phyloP scores from a whole-genome alignment of 2,888 invertebrate species.

The Mesorhabditis spiculigera region DNA sequence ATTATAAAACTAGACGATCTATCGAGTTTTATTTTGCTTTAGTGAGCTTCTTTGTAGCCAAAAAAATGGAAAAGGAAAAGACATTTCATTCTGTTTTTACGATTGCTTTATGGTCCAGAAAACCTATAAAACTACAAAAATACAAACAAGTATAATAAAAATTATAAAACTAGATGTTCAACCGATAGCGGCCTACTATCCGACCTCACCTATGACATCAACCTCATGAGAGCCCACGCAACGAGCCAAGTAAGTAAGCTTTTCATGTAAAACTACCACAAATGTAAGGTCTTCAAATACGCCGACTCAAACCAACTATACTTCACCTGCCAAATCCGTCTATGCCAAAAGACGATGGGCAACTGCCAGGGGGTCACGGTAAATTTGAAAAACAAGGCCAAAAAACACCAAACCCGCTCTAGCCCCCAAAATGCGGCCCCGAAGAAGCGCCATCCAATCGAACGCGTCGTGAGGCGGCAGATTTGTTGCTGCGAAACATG shows the following conservation, averaged over 20 bases:
- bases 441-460: slow-evolving; percentile 9
- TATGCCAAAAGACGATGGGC: slow-evolving; percentile 57
- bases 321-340: slow-evolving; percentile 56
- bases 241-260: slow-evolving; percentile 35
- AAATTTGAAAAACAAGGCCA: slow-evolving; percentile 7
- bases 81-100: too few relatives aligned
- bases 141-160: neutral
- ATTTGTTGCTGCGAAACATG: neutral
- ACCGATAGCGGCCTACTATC: slow-evolving; percentile 48
- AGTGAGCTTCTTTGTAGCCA: too few relatives aligned
- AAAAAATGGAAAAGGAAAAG: too few relatives aligned
- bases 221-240: slow-evolving; percentile 54
- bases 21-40: too few relatives aligned
- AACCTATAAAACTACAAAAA: too few relatives aligned
- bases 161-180: slow-evolving; percentile 36
- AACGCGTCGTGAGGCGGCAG: slow-evolving; percentile 10
- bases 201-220: slow-evolving; percentile 46
- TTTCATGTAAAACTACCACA: neutral
- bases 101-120: too few relatives aligned
- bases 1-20: too few relatives aligned
- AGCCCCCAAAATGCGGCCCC: slow-evolving; percentile 47
- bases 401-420: slow-evolving; percentile 12
- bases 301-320: slow-evolving; percentile 57
- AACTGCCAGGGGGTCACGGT: slow-evolving; percentile 56
- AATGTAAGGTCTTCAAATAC: slow-evolving; percentile 51